These are phyloP conservation scores for Diabrotica undecimpunctata DNA, from an alignment of 1,140 invertebrate genomes.

Conservation along the genomic window DNA sequence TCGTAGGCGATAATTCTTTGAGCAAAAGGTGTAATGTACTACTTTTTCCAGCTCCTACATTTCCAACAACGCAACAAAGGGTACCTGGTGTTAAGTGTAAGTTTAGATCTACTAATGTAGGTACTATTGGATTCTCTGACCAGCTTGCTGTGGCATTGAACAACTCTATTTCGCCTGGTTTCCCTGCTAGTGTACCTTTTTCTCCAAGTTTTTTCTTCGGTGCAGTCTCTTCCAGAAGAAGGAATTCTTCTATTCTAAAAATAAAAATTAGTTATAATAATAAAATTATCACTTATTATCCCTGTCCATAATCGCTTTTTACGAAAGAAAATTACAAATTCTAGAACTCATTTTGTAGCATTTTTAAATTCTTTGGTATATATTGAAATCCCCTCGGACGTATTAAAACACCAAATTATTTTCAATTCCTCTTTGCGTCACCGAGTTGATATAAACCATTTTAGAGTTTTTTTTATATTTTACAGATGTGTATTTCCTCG, in stretches of 20 bases:
- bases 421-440: no score
- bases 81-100: conserved; percentile 59
- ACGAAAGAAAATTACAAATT: no score
- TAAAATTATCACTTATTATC: no score
- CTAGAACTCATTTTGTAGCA: no score
- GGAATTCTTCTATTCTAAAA: conserved; percentile 54
- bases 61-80: conserved; percentile 69
- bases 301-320: no score
- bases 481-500: no score
- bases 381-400: no score
- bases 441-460: no score
- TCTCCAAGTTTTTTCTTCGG: conserved; percentile 1
- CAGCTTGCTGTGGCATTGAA: conserved; percentile 58
- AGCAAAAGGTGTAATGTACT: conserved; percentile 64
- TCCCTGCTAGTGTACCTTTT: not conserved
- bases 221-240: conserved; percentile 53
- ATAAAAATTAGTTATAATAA: no score
- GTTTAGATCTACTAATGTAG: conserved; percentile 61
- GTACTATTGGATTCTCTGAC: conserved; percentile 55
- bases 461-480: no score
- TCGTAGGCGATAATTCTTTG: conserved; percentile 58
- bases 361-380: no score
- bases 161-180: conserved; percentile 46
- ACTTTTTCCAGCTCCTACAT: conserved; percentile 78
- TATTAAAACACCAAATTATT: no score